Evolutionary conservation across 2,113 vertebrate genomes (phyloP), one percentile per base, ranked within the genome.

Genomic region (Arothron firmamentum): DNA sequence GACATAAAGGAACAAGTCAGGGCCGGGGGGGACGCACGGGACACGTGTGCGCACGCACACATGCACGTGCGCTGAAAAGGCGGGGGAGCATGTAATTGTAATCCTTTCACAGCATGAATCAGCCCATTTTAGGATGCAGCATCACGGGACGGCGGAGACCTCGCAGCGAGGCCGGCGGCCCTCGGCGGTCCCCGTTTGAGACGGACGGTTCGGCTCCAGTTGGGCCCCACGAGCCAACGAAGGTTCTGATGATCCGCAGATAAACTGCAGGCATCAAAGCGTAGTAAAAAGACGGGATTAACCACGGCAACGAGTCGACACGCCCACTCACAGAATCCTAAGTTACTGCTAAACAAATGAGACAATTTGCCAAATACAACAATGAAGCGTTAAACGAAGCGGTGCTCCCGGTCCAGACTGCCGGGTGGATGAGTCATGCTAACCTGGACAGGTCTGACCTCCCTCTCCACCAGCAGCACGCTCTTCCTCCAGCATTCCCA

Each of bases 61-160:
- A 28, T 25, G 56, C 16, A 43, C 71, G 45, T 42, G 47, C 43
- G 19, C 42, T 7, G 54, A 55, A 55, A 58, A 53, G 18, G 54
- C 47, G 50, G 54, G 2, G 1, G 43, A 82, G 59, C 72, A 77
- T 62, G 73, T 69, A 69, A 73, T 64, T 79, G 46, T 75, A 79
- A 83, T 83, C 78, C 67, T 73, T 62, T 74, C 67, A 51, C 74
- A 70, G 63, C 56, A 13, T 66, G 65, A 75, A 54, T 57, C 77
- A 53, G 62, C 16, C 52, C 43, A 38, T 53, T 70, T 60, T 42
- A 16, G 25, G 9, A 41, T 74, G 78, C 63, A 28, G 47, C 65
- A 57, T 53, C 59, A 49, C 53, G 61, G 59, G 53, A 56, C 28
- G 16, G 50, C 18, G 7, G 43, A 46, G 72, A 81, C 78, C 80